Conservation (phyloP, 2,888 invertebrate species). For the Orgyia antiqua region DNA sequence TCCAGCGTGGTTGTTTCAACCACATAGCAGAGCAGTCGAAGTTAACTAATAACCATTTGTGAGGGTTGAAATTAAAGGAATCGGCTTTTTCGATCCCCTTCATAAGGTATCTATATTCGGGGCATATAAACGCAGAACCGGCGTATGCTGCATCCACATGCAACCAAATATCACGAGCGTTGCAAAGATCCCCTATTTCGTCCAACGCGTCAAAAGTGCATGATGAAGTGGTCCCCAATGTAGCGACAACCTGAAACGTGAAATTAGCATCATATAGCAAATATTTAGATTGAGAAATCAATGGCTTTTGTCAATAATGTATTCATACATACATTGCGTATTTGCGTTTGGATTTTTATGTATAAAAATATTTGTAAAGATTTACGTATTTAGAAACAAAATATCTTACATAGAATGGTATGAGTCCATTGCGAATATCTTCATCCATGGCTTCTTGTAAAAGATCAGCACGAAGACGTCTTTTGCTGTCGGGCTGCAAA, state of each 20-base stretch:
- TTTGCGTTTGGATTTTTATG: too few species aligned
- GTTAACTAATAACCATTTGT: constrained; percentile 99
- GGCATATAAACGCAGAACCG: constrained; percentile 97
- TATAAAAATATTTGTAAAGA: too few species aligned
- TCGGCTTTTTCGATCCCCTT: constrained; percentile 92
- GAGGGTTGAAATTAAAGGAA: constrained; percentile 99
- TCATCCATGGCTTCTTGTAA: constrained; percentile 88
- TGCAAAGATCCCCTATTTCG: constrained; percentile 94
- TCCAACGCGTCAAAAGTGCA: constrained; percentile 95
- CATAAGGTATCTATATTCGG: constrained; percentile 95
- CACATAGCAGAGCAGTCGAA: constrained; percentile 99
- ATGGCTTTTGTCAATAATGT: too few species aligned
- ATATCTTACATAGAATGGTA: constrained; percentile 98
- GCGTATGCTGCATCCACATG: constrained; percentile 99
- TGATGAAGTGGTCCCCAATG: constrained; percentile 96
- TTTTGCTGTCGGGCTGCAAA: constrained; percentile 84
- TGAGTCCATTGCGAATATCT: constrained; percentile 92
- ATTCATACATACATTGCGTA: too few species aligned
- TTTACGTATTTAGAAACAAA: too few species aligned
- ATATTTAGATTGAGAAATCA: too few species aligned
- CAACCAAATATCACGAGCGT: constrained; percentile 88
- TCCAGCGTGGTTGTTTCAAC: constrained; percentile 92
- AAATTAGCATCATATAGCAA: constrained; percentile 2
- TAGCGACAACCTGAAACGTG: constrained; percentile 84
- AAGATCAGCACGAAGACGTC: constrained; percentile 85